Conservation (phyloP, 2,888 invertebrate species). For the Tipula confusa region DNA sequence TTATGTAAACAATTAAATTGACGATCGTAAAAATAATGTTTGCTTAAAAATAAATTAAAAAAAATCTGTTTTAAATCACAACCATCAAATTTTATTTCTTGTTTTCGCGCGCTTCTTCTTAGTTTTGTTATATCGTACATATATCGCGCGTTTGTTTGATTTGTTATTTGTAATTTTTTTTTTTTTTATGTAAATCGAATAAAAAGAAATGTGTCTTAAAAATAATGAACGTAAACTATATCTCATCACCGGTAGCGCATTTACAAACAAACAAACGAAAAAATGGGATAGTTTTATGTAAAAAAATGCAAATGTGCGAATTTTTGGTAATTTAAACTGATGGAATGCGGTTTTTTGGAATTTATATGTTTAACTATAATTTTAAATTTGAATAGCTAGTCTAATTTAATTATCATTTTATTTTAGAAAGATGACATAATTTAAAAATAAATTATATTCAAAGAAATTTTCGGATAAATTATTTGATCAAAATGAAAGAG, state of each 20-base stretch:
- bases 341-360: conserved; percentile 12
- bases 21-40: conserved; percentile 15
- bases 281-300: no score
- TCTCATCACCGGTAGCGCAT: conserved; percentile 8
- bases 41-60: conserved; percentile 9
- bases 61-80: conserved; percentile 8
- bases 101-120: not conserved
- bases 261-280: no score
- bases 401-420: not conserved
- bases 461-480: not conserved
- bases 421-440: not conserved
- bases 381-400: not conserved
- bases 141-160: not conserved
- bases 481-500: not conserved
- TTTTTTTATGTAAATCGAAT: conserved; percentile 12
- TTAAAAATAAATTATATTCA: not conserved
- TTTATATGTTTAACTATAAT: not conserved
- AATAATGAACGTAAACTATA: conserved; percentile 8
- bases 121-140: not conserved
- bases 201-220: not conserved
- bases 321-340: not conserved
- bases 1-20: conserved; percentile 3
- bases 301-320: not conserved
- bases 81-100: conserved; percentile 25
- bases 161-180: not conserved